Percentiles rank a stretch among this genome's conserved stretches.
These are phyloP conservation scores for Chionoecetes opilio DNA, from an alignment of 1,140 invertebrate species.

Conservation along the genomic window DNA sequence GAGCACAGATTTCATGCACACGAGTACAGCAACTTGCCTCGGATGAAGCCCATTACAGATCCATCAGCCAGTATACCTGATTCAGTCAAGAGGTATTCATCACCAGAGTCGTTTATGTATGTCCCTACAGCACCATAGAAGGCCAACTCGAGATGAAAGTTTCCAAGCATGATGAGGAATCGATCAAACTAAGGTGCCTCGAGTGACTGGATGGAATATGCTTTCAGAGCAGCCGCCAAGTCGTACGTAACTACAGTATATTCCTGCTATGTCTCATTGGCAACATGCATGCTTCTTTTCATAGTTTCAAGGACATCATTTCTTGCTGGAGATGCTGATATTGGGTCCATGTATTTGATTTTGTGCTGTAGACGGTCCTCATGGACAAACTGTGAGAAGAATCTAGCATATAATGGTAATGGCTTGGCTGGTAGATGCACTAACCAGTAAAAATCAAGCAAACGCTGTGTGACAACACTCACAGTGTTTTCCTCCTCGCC, in stretches of 20 bases:
- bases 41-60: neutral
- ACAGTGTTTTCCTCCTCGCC: neutral
- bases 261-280: neutral
- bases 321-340: neutral
- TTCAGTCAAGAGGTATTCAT: neutral
- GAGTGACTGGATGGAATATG: neutral
- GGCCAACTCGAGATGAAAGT: conserved; percentile 28
- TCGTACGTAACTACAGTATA: neutral
- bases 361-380: neutral
- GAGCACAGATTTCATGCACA: conserved; percentile 29
- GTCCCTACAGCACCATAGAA: conserved; percentile 49
- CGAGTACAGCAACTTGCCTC: neutral
- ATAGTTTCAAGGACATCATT: conserved; percentile 37
- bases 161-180: neutral
- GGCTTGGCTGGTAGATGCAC: neutral
- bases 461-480: neutral
- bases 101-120: neutral
- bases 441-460: conserved; percentile 24
- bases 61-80: conserved; percentile 28
- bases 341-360: conserved; percentile 31
- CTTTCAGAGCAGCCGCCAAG: neutral
- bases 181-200: neutral
- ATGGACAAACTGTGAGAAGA: conserved; percentile 43
- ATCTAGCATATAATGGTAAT: neutral
- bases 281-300: conserved; percentile 1